A percentile compares a stretch with the other conserved stretches of the same genome.
Evolutionary conservation across 2,888 invertebrate genomes (phyloP).

Genomic region (Agrochola circellaris): DNA sequence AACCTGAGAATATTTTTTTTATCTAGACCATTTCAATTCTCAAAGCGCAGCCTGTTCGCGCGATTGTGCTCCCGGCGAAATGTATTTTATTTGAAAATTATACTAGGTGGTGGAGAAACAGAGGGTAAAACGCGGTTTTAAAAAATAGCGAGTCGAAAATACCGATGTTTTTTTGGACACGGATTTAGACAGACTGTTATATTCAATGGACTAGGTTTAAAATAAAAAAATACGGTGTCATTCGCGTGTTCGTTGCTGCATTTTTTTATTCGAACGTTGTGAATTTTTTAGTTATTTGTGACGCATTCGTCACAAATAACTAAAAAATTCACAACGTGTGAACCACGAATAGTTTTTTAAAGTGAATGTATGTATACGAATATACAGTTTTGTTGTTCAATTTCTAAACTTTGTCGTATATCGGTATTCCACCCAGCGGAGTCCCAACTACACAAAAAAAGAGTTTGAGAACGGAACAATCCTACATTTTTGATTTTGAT

Average conservation of each 20-base stretch:
- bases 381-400: background rate
- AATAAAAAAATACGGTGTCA: conserved; percentile 15
- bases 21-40: conserved; percentile 40
- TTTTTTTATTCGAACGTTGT: conserved; percentile 14
- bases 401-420: conserved; percentile 5
- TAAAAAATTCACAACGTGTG: too few relatives aligned
- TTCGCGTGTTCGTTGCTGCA: background rate
- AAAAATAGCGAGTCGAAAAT: conserved; percentile 38
- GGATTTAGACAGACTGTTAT: conserved; percentile 32
- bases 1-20: conserved; percentile 35
- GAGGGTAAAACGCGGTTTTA: conserved; percentile 17
- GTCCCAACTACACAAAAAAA: background rate
- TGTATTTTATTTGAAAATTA: conserved; percentile 60
- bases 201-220: conserved; percentile 32
- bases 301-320: too few relatives aligned
- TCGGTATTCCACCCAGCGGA: too few relatives aligned
- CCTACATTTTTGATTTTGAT: background rate
- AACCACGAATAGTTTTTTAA: conserved; percentile 1
- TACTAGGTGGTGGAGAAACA: conserved; percentile 20
- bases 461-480: background rate
- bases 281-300: conserved; percentile 10
- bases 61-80: conserved; percentile 31
- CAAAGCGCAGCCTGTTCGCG: conserved; percentile 30
- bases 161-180: conserved; percentile 34
- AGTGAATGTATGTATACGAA: background rate